A percentile compares a stretch with the other conserved stretches of the same genome.
These are phyloP conservation scores for Hanleya hanleyi DNA, from an alignment of 2,888 invertebrate genomes.

Conservation along the genomic window DNA sequence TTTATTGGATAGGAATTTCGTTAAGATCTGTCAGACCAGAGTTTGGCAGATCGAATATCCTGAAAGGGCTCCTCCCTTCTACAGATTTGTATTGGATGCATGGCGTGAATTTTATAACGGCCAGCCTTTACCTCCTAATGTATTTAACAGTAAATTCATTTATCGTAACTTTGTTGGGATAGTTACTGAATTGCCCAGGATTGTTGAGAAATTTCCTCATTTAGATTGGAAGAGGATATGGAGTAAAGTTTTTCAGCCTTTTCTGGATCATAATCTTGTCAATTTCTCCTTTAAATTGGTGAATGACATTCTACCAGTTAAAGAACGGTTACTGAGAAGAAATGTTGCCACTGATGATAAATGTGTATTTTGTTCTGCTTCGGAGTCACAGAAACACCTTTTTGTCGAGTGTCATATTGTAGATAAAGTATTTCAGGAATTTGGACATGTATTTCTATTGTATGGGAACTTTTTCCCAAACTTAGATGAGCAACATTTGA, in stretches of 20 bases:
- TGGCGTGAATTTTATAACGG: not conserved
- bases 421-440: not conserved
- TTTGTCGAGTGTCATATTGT: constrained; percentile 2
- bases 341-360: not conserved
- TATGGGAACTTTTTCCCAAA: not conserved
- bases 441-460: not conserved
- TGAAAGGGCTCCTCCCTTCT: not conserved
- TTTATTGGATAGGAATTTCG: not conserved
- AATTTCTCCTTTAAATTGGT: constrained; percentile 2
- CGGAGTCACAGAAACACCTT: not conserved
- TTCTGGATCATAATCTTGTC: not conserved
- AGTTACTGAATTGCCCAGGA: not conserved
- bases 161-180: not conserved
- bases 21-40: not conserved
- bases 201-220: not conserved
- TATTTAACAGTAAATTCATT: not conserved
- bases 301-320: not conserved
- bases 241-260: not conserved
- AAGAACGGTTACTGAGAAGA: not conserved
- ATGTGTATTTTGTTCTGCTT: not conserved
- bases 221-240: not conserved
- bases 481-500: not conserved
- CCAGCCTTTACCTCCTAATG: not conserved
- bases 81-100: not conserved
- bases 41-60: not conserved